phyloP scores from a whole-genome alignment of 2,888 invertebrate genomes.

The Hyposoter didymator region DNA sequence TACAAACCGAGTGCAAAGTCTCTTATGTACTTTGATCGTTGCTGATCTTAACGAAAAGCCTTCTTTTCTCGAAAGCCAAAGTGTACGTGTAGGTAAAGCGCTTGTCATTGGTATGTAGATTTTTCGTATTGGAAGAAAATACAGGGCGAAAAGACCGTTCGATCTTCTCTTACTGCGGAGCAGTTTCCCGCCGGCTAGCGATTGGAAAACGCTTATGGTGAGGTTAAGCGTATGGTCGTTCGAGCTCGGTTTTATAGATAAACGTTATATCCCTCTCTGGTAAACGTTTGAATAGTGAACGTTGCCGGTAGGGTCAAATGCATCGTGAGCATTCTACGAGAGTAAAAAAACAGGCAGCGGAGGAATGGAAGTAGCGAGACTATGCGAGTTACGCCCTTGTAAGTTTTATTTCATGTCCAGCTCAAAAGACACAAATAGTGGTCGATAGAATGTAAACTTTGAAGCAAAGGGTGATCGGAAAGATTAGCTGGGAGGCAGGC shows the following conservation, averaged over 20 bases:
- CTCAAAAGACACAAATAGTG: slow-evolving; percentile 37
- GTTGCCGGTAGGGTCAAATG: slow-evolving; percentile 62
- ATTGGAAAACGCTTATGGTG: slow-evolving; percentile 82
- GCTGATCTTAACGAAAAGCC: slow-evolving; percentile 19
- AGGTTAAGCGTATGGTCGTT: slow-evolving; percentile 63
- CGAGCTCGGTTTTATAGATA: slow-evolving; percentile 74
- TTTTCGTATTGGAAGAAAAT: slow-evolving; percentile 58
- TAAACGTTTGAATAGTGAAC: slow-evolving; percentile 53
- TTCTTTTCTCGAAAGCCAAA: slow-evolving; percentile 23
- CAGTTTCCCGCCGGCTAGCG: slow-evolving; percentile 68
- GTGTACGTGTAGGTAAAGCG: slow-evolving; percentile 36
- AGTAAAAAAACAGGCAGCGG: slow-evolving; percentile 5
- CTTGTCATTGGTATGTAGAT: slow-evolving; percentile 61
- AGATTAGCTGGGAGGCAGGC: slow-evolving; percentile 52
- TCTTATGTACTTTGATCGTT: slow-evolving; percentile 11
- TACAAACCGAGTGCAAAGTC: background rate
- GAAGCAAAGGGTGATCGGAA: slow-evolving; percentile 38
- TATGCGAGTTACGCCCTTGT: slow-evolving; percentile 27
- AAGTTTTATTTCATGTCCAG: background rate
- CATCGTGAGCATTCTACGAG: slow-evolving; percentile 23
- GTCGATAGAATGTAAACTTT: slow-evolving; percentile 38
- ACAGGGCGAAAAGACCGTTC: slow-evolving; percentile 60
- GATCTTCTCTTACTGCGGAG: slow-evolving; percentile 22
- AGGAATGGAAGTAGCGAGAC: background rate
- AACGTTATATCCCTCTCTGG: slow-evolving; percentile 75